These are phyloP conservation scores for Crepidodera aurea DNA, from an alignment of 2,888 invertebrate genomes.

Conservation along the genomic window DNA sequence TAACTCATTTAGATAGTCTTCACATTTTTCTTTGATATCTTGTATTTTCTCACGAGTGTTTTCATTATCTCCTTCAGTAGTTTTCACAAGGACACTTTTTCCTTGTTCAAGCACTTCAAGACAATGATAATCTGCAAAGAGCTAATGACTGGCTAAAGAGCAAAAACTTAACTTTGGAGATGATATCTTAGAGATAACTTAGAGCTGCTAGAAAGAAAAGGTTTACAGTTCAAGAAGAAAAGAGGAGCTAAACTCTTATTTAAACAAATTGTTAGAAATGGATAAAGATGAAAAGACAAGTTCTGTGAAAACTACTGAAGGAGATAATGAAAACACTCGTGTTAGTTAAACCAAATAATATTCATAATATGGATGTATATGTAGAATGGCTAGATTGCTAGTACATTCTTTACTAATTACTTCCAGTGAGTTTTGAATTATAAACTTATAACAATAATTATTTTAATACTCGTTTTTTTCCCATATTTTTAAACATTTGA, in stretches of 20 bases:
- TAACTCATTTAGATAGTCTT: conserved; percentile 78
- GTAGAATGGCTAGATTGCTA: too few species aligned
- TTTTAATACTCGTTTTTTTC: too few species aligned
- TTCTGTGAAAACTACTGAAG: conserved; percentile 66
- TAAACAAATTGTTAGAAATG: conserved; percentile 84
- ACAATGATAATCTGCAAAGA: conserved; percentile 86
- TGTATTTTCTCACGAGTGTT: conserved; percentile 69
- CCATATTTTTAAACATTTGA: too few species aligned
- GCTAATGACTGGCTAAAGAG: conserved; percentile 92
- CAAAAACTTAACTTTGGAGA: conserved; percentile 97
- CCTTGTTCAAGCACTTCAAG: conserved; percentile 90
- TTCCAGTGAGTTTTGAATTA: too few species aligned
- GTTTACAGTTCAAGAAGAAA: conserved; percentile 92
- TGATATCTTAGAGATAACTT: conserved; percentile 91
- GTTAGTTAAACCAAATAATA: too few species aligned
- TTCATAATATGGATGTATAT: too few species aligned
- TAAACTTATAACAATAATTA: too few species aligned
- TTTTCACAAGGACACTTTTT: conserved; percentile 89
- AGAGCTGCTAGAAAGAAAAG: conserved; percentile 87
- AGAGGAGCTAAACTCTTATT: conserved; percentile 84
- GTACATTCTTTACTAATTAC: too few species aligned
- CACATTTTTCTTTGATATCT: conserved; percentile 80
- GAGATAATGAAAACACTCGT: conserved; percentile 65
- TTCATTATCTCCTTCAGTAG: conserved; percentile 65
- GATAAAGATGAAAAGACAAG: conserved; percentile 83